Percentiles rank a stretch among this genome's conserved stretches.
Conservation (phyloP, 2,888 invertebrate genomes). For the Orthonychiurus folsomi region DNA sequence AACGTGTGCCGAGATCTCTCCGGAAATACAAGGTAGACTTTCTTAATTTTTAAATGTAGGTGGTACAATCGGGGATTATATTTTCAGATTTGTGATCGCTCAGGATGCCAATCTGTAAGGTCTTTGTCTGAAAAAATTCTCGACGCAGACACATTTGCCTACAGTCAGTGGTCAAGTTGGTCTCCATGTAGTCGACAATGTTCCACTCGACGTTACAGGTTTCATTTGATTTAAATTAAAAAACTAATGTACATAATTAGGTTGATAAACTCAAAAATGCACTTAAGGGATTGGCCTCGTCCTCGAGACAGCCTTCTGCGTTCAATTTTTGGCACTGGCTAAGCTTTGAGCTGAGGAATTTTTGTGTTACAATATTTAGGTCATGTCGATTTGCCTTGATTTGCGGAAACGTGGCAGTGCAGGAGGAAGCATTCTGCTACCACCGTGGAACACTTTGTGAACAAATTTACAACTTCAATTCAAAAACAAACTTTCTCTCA, state of each 20-base stretch:
- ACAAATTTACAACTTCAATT: slow-evolving; percentile 26
- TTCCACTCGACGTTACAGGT: slow-evolving; percentile 67
- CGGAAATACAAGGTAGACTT: slow-evolving; percentile 36
- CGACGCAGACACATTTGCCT: slow-evolving; percentile 42
- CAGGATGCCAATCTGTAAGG: slow-evolving; percentile 31
- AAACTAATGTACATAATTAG: not conserved
- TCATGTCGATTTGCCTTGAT: slow-evolving; percentile 63
- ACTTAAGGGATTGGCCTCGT: too few relatives aligned
- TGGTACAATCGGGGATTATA: slow-evolving; percentile 6
- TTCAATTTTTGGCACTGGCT: too few relatives aligned
- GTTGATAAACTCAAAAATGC: too few relatives aligned
- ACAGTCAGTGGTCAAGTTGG: slow-evolving; percentile 67
- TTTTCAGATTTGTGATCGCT: slow-evolving; percentile 34
- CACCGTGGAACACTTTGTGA: slow-evolving; percentile 73
- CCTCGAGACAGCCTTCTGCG: too few relatives aligned
- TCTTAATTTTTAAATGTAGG: not conserved
- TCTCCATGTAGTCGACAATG: slow-evolving; percentile 69
- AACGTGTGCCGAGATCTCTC: slow-evolving; percentile 22
- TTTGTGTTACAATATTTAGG: slow-evolving; percentile 45
- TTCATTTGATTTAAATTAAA: not conserved
- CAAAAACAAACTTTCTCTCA: not conserved
- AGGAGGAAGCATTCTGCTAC: slow-evolving; percentile 78
- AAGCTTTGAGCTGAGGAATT: not conserved
- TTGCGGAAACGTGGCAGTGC: slow-evolving; percentile 67
- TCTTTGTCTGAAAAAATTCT: slow-evolving; percentile 33